Conservation (phyloP, 1,140 invertebrate species). For the Lineus longissimus region DNA sequence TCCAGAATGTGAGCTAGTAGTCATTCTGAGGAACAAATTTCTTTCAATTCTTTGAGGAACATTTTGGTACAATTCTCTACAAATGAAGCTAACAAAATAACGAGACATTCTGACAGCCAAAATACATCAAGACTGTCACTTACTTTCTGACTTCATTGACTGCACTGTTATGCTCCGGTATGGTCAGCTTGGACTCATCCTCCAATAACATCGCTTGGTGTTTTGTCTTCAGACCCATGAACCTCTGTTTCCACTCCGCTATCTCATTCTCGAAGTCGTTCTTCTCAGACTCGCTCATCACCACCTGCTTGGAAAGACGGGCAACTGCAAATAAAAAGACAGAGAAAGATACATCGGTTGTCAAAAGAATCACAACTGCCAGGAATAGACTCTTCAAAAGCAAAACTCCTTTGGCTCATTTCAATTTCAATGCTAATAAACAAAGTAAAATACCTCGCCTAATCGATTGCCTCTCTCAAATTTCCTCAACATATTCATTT, state of each 20-base stretch:
- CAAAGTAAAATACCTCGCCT: no score
- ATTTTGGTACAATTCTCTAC: no score
- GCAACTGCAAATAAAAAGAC: slow-evolving; percentile 25
- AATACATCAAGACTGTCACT: not conserved
- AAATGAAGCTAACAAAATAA: no score
- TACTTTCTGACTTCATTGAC: slow-evolving; percentile 38
- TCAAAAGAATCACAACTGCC: not conserved
- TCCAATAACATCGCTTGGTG: slow-evolving; percentile 35
- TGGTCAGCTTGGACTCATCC: slow-evolving; percentile 23
- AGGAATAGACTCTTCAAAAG: not conserved
- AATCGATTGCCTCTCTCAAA: no score
- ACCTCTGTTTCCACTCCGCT: slow-evolving; percentile 25
- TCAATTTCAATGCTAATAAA: no score
- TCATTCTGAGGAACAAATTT: no score
- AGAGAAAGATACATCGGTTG: not conserved
- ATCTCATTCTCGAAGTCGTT: slow-evolving; percentile 34
- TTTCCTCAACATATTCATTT: no score
- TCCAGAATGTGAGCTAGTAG: no score
- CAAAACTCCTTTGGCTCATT: no score
- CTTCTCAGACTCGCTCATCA: slow-evolving; percentile 31
- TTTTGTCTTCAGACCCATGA: slow-evolving; percentile 34
- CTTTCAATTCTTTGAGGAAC: no score
- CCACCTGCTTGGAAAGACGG: slow-evolving; percentile 34
- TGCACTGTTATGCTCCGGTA: slow-evolving; percentile 36
- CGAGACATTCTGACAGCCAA: no score